phyloP scores from a whole-genome alignment of 2,113 vertebrate species.

The Melanerpes formicivorus region DNA sequence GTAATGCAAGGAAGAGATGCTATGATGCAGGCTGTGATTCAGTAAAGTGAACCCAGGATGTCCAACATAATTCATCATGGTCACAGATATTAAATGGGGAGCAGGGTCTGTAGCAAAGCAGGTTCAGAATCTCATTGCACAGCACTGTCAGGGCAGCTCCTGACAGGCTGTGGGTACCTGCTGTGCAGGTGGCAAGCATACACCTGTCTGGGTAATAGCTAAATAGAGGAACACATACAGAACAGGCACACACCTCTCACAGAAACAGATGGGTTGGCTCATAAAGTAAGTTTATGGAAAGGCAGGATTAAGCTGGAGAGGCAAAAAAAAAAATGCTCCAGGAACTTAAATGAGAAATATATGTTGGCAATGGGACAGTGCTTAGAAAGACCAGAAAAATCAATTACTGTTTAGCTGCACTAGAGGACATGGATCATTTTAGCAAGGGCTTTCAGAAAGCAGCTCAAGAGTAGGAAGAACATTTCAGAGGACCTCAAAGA shows the following conservation, averaged over 20 bases:
- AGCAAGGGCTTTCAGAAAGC: conserved; percentile 33
- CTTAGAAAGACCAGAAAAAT: conserved; percentile 60
- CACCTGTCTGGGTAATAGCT: background rate
- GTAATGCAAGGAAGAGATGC: background rate
- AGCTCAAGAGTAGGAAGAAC: conserved; percentile 31
- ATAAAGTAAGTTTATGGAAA: conserved; percentile 54
- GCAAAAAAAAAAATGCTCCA: conserved; percentile 55
- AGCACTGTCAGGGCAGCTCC: background rate
- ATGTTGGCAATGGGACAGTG: conserved; percentile 50
- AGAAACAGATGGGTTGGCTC: conserved; percentile 31
- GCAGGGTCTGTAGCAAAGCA: background rate
- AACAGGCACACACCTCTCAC: background rate
- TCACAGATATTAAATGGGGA: background rate
- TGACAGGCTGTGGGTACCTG: background rate
- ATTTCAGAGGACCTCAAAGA: background rate
- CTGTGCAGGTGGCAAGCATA: background rate
- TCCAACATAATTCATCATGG: background rate
- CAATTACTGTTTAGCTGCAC: conserved; percentile 60
- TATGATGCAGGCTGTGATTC: background rate
- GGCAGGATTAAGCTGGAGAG: conserved; percentile 48
- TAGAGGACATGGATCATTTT: conserved; percentile 49
- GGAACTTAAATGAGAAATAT: conserved; percentile 55
- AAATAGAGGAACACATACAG: background rate
- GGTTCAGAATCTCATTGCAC: conserved; percentile 15
- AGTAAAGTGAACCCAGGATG: background rate